phyloP scores from a whole-genome alignment of 2,113 vertebrate species.

The Pteruthius melanotis region DNA sequence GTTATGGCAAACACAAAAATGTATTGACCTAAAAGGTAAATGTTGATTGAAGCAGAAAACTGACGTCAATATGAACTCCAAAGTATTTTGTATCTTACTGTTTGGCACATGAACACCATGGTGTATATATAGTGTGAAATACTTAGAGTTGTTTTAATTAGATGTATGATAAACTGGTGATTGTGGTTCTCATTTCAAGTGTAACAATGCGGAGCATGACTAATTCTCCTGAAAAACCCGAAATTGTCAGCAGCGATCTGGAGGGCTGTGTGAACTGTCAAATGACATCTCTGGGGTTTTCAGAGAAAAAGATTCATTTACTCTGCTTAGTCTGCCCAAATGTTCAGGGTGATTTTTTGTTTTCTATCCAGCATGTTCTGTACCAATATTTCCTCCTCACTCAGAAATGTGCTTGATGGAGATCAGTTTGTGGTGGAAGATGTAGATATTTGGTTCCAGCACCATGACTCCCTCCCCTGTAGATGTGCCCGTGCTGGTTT shows the following conservation, averaged over 20 bases:
- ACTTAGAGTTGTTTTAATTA: conserved; percentile 8
- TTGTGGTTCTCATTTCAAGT: neutral
- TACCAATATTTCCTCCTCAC: neutral
- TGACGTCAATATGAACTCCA: conserved; percentile 39
- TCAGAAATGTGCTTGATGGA: neutral
- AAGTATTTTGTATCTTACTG: neutral
- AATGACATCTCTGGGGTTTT: neutral
- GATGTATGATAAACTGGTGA: neutral
- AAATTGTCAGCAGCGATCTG: neutral
- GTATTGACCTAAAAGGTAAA: conserved; percentile 50
- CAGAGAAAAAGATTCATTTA: neutral
- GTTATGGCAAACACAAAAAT: conserved; percentile 57
- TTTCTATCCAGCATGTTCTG: neutral
- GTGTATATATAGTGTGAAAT: neutral
- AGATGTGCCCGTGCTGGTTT: neutral
- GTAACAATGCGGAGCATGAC: neutral
- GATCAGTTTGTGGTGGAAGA: neutral
- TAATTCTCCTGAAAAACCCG: neutral
- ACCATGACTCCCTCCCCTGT: neutral
- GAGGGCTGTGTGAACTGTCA: neutral
- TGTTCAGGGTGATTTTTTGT: neutral
- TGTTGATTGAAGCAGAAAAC: conserved; percentile 32
- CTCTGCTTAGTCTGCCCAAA: neutral
- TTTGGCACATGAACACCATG: neutral
- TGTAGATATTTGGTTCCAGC: neutral